phyloP scores from a whole-genome alignment of 64 coral and sea anemone genomes.

The Exaiptasia diaphana region DNA sequence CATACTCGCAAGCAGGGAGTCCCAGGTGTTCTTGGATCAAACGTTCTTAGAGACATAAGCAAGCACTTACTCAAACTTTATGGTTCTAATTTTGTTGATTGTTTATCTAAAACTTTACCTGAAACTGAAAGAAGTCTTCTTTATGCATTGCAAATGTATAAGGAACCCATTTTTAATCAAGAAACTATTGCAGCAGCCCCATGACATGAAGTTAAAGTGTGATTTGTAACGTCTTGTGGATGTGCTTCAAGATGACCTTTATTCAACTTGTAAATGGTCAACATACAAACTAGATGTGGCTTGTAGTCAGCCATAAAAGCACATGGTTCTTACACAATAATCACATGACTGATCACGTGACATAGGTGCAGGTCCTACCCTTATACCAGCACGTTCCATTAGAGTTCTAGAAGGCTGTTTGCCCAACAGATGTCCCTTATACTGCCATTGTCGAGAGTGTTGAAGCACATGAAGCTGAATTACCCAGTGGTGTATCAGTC shows the following conservation, averaged over 20 bases:
- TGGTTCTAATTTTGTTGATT: conserved; percentile 24
- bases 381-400: neutral
- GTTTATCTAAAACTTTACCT: neutral
- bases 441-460: conserved; percentile 1
- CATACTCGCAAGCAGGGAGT: conserved; percentile 24
- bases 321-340: no score
- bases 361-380: neutral
- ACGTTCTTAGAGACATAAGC: conserved; percentile 51
- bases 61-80: conserved; percentile 33
- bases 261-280: no score
- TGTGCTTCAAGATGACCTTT: no score
- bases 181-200: neutral
- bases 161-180: neutral
- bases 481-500: conserved; percentile 6
- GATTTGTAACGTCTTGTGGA: neutral
- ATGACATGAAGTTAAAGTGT: neutral
- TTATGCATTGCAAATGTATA: conserved; percentile 36
- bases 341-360: no score
- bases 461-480: conserved; percentile 17
- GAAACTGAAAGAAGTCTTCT: neutral
- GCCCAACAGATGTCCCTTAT: neutral
- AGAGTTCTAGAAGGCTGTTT: neutral
- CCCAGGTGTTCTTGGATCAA: conserved; percentile 55
- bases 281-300: no score
- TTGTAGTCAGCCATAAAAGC: no score